These are phyloP conservation scores for Julus scanicus DNA, from an alignment of 2,888 invertebrate species.

Conservation along the genomic window DNA sequence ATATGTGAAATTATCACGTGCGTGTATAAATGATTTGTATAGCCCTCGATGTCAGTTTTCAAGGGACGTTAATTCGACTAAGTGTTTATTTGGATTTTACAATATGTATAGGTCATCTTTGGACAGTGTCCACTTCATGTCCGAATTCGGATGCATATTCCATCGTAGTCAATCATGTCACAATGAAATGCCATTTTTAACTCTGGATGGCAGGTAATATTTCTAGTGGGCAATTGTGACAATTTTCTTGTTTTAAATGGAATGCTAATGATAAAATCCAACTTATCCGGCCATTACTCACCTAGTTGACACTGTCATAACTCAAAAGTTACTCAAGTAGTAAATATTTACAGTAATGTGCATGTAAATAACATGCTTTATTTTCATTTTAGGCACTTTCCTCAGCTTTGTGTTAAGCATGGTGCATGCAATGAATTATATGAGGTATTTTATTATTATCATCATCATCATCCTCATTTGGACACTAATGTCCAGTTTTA, in stretches of 20 bases:
- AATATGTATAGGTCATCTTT: neutral
- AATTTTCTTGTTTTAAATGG: no score
- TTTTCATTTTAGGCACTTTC: neutral
- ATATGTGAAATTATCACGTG: neutral
- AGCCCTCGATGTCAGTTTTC: neutral
- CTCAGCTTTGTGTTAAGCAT: slow-evolving; percentile 24
- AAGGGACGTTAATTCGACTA: neutral
- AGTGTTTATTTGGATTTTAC: neutral
- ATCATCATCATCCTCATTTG: neutral
- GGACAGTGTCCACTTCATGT: neutral
- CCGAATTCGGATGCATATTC: neutral
- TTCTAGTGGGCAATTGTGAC: no score
- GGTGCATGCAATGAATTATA: neutral
- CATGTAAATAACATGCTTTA: slow-evolving; percentile 14
- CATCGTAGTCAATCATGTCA: neutral
- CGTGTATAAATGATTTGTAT: neutral
- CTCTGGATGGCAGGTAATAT: neutral
- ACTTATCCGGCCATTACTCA: neutral
- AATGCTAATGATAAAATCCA: neutral
- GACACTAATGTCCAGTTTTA: neutral
- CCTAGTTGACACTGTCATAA: neutral
- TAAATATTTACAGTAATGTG: neutral
- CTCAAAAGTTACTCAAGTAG: neutral
- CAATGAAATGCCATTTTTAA: neutral
- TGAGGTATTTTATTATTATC: neutral